phyloP scores from a whole-genome alignment of 2,113 vertebrate genomes.

The Percina caprodes region DNA sequence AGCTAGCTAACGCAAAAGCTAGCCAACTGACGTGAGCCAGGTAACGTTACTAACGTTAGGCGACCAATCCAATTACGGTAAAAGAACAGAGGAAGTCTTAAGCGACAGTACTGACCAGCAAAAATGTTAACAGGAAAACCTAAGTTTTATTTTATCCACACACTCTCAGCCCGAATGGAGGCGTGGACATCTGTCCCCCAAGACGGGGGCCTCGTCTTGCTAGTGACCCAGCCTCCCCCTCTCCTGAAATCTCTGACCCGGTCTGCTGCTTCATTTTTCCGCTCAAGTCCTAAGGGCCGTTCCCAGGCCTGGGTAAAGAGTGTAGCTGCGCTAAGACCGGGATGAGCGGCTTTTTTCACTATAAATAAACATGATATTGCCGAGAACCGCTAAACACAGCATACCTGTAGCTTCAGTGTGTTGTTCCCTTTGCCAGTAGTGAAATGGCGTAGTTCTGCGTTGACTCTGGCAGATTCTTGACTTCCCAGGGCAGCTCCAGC shows the following conservation, averaged over 20 bases:
- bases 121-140: neutral
- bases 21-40: slow-evolving; percentile 41
- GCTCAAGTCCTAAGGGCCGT: slow-evolving; percentile 67
- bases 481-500: slow-evolving; percentile 76
- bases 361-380: neutral
- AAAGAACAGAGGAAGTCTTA: slow-evolving; percentile 15
- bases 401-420: slow-evolving; percentile 72
- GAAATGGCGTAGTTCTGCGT: slow-evolving; percentile 69
- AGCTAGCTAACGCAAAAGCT: slow-evolving; percentile 57
- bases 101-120: neutral
- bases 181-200: slow-evolving; percentile 44
- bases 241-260: slow-evolving; percentile 76
- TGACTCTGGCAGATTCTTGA: slow-evolving; percentile 69
- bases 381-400: neutral
- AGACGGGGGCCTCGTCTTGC: slow-evolving; percentile 41
- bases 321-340: slow-evolving; percentile 46
- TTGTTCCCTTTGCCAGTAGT: slow-evolving; percentile 34
- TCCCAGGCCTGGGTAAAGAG: slow-evolving; percentile 68
- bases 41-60: slow-evolving; percentile 17
- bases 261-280: slow-evolving; percentile 51
- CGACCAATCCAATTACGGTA: slow-evolving; percentile 41
- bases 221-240: slow-evolving; percentile 63
- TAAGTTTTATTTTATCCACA: neutral
- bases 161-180: slow-evolving; percentile 13
- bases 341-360: neutral